Evolutionary conservation across 2,888 invertebrate species (phyloP).

Genomic region (Nysson spinosus): DNA sequence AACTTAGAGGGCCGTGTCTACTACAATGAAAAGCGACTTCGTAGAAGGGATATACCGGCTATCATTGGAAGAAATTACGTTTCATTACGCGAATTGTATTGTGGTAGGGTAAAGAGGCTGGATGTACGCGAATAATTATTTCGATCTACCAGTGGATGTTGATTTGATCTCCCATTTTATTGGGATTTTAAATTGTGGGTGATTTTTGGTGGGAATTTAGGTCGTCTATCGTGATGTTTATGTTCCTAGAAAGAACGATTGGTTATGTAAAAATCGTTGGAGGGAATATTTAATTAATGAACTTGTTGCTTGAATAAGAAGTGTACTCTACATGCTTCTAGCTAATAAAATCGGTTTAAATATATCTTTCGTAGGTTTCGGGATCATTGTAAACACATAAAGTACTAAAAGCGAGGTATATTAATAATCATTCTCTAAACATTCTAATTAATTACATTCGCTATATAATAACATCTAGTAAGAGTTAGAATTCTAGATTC

Average conservation of each 20-base stretch:
- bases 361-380: too few species aligned
- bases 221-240: neutral
- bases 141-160: constrained; percentile 26
- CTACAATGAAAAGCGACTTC: constrained; percentile 16
- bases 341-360: too few species aligned
- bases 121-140: constrained; percentile 18
- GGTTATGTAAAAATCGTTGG: too few species aligned
- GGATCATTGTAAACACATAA: too few species aligned
- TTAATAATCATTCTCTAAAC: too few species aligned
- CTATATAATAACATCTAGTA: too few species aligned
- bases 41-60: constrained; percentile 48
- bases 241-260: neutral
- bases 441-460: too few species aligned
- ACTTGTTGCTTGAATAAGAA: too few species aligned
- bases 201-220: neutral
- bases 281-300: too few species aligned
- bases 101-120: constrained; percentile 54
- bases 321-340: too few species aligned
- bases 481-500: too few species aligned
- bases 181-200: constrained; percentile 7
- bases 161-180: constrained; percentile 2
- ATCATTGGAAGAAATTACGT: constrained; percentile 49
- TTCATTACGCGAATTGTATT: constrained; percentile 12
- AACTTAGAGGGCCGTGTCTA: constrained; percentile 62
- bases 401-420: too few species aligned